Base-by-base conservation (phyloP, 2,888 invertebrate species). In the Lordiphosa andalusiaca region DNA sequence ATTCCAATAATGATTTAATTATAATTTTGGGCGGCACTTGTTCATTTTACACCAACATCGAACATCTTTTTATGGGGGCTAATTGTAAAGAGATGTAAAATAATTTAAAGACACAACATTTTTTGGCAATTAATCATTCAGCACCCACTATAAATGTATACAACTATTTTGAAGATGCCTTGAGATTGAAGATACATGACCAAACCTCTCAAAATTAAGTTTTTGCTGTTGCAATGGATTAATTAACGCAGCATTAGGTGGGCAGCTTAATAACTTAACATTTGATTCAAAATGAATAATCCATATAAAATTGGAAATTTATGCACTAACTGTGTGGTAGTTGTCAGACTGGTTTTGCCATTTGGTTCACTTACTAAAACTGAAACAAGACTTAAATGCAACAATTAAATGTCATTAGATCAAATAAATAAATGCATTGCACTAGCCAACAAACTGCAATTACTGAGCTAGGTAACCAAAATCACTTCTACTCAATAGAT, bases 1-100 rank as follows among this genome's bases (percentile, higher is more conserved):
- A 25, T 25, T 25, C 30, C 13, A 25, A 9, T 30, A 30, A 9
- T 48, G 42, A 36, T 69, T 65, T 57, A 60, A 60, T 51, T 44
- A 30, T 30, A 9, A 30, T 30, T 9, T 30, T 30, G 30, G 30
- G 30, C 30, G 30, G 30, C 30, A 30, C 30, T 30, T 30, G 30
- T 9, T 30, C 3, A 9, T 3, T 64, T 47, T 50, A 68, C 67
- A 68, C 71, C 68, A 71, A 61, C 61, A 47, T 50, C 48, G 44
- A 55, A 48, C 38, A 16, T 36, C 48, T 49, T 48, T 39, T 42
- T 23, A 41, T 23, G 48, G 47, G 47, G 47, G 76, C 51, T 63
- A 76, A 80, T 80, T 75, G 63, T 48, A 54, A 39, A 60, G 16
- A 48, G 53, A 58, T 65, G 63, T 65, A 13, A 72, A 83, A 73